phyloP scores from a whole-genome alignment of 2,888 invertebrate genomes.

The Eurytoma californica region DNA sequence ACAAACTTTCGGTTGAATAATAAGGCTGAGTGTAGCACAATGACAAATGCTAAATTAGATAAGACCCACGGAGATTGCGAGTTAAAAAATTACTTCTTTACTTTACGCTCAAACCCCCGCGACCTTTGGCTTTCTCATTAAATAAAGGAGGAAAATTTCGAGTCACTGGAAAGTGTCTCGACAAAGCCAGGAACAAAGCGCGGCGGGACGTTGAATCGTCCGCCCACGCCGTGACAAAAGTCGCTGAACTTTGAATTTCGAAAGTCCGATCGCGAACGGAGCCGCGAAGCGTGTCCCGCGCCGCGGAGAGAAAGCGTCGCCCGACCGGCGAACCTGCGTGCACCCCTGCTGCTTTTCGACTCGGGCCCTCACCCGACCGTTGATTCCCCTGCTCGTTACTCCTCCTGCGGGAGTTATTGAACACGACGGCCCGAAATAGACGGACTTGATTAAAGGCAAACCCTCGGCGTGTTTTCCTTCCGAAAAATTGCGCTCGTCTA shows the following conservation, averaged over 20 bases:
- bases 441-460: conserved; percentile 41
- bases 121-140: too few relatives aligned
- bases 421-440: conserved; percentile 16
- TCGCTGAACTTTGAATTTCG: conserved; percentile 26
- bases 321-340: not conserved
- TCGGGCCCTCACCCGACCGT: conserved; percentile 8
- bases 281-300: conserved; percentile 33
- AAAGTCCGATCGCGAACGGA: conserved; percentile 26
- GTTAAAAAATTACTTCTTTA: too few relatives aligned
- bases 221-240: not conserved
- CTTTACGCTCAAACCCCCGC: too few relatives aligned
- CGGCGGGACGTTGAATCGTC: not conserved
- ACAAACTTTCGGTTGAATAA: too few relatives aligned
- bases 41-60: too few relatives aligned
- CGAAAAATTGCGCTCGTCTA: conserved; percentile 25
- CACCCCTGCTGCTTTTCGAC: not conserved
- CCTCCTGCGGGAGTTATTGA: conserved; percentile 16
- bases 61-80: too few relatives aligned
- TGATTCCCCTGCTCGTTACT: not conserved
- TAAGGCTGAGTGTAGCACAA: too few relatives aligned
- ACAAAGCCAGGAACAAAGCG: too few relatives aligned
- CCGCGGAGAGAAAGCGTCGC: conserved; percentile 12
- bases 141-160: too few relatives aligned
- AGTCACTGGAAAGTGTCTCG: too few relatives aligned
- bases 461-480: conserved; percentile 21